These are phyloP conservation scores for Shargacucullia verbasci DNA, from an alignment of 2,888 invertebrate species.

Conservation along the genomic window DNA sequence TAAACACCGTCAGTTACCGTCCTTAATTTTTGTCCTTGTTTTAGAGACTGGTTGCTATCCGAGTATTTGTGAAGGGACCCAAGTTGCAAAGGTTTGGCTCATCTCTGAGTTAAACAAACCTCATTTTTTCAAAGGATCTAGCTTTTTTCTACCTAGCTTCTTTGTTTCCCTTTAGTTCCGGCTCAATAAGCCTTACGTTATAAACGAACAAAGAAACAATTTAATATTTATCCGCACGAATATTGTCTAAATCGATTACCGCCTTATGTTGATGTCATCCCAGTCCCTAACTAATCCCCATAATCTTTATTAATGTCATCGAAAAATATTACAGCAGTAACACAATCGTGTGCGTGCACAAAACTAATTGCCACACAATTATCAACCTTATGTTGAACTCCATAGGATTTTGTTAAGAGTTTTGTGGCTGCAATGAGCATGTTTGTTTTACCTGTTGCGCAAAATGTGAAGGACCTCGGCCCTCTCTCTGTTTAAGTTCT, in stretches of 20 bases:
- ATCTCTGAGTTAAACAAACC: no score
- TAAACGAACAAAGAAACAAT: not conserved
- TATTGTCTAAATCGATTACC: constrained; percentile 30
- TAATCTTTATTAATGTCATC: constrained; percentile 46
- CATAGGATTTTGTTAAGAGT: constrained; percentile 6
- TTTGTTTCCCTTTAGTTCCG: no score
- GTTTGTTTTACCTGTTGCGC: constrained; percentile 43
- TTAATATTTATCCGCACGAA: constrained; percentile 4
- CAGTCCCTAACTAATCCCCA: constrained; percentile 19
- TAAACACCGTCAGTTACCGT: no score
- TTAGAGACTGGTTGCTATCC: no score
- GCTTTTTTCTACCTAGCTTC: no score
- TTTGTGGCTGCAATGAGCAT: constrained; percentile 1
- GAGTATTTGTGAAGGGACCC: no score
- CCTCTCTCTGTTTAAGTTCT: constrained; percentile 48
- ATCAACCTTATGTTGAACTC: constrained; percentile 6
- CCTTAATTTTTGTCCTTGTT: no score
- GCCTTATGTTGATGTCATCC: constrained; percentile 19
- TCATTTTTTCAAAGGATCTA: no score
- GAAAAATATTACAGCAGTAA: constrained; percentile 33
- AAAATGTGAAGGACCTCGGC: constrained; percentile 58
- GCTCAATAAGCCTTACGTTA: not conserved
- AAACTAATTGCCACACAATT: constrained; percentile 12
- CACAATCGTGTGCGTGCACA: not conserved
- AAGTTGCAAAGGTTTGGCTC: no score